Evolutionary conservation across 2,797 vertebrate species (phyloP).

Genomic region (Lerista edwardsae): DNA sequence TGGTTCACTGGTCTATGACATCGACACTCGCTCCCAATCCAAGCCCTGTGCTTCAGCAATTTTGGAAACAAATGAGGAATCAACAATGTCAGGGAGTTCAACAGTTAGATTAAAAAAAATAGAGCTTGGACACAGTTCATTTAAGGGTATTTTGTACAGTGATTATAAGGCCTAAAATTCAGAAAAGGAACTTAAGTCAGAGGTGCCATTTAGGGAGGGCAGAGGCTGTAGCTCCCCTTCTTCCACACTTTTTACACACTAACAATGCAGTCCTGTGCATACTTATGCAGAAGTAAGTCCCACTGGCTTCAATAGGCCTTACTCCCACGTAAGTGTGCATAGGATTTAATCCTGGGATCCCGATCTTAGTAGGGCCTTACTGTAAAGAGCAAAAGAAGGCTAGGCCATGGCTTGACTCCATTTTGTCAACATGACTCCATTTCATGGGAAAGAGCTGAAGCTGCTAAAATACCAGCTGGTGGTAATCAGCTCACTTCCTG

Average conservation of each 20-base stretch:
- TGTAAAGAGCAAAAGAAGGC: no score
- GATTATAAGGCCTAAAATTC: not conserved
- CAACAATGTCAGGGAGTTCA: constrained; percentile 27
- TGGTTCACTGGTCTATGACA: constrained; percentile 37
- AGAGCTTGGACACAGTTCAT: constrained; percentile 4
- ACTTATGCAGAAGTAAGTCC: no score
- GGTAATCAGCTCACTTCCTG: no score
- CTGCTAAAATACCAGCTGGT: no score
- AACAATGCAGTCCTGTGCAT: not conserved
- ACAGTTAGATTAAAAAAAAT: not conserved
- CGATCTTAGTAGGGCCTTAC: no score
- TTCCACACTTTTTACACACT: not conserved
- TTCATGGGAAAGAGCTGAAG: no score
- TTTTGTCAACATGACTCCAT: no score
- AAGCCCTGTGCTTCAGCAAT: constrained; percentile 25
- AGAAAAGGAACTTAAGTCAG: not conserved
- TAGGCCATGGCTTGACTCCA: no score
- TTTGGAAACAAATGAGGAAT: constrained; percentile 38
- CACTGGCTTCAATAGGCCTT: no score
- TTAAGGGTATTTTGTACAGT: not conserved
- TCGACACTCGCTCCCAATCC: constrained; percentile 17
- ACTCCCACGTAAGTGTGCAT: no score
- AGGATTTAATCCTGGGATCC: no score
- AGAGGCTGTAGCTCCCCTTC: not conserved
- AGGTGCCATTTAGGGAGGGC: not conserved